Evolutionary conservation across 2,888 invertebrate genomes (phyloP).

Genomic region (Frankliniella fusca): DNA sequence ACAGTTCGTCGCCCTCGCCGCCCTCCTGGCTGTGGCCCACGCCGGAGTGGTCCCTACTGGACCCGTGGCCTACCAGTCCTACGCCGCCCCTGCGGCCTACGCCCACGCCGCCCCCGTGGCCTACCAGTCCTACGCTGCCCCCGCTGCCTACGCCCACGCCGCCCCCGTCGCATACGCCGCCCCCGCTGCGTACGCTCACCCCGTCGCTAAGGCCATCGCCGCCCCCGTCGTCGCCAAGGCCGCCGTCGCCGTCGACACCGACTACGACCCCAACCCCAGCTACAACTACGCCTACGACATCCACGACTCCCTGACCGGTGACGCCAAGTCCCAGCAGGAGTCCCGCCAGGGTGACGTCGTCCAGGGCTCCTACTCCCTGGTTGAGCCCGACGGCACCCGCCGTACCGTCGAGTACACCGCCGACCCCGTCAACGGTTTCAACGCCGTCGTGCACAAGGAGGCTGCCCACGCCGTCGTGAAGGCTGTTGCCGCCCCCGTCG

Average conservation of each 20-base stretch:
- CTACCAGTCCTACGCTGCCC: constrained; percentile 13
- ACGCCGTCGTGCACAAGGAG: constrained; percentile 42
- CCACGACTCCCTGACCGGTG: constrained; percentile 40
- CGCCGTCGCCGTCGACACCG: constrained; percentile 36
- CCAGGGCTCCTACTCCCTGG: constrained; percentile 41
- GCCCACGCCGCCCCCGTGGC: neutral
- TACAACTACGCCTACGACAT: constrained; percentile 41
- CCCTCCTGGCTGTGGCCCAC: neutral
- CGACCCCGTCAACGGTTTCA: constrained; percentile 42
- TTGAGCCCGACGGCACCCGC: constrained; percentile 41
- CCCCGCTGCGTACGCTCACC: neutral
- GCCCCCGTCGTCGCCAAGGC: constrained; percentile 14
- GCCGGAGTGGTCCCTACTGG: neutral
- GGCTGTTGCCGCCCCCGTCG: constrained; percentile 33
- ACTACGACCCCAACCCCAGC: constrained; percentile 41
- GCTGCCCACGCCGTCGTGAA: constrained; percentile 36
- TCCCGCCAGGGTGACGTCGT: constrained; percentile 41
- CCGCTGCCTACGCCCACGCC: constrained; percentile 11
- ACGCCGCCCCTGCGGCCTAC: constrained; percentile 6
- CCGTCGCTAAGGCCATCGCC: neutral
- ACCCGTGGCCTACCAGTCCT: neutral
- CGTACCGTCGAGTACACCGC: constrained; percentile 42
- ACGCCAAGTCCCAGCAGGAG: constrained; percentile 41
- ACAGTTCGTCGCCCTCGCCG: constrained; percentile 34
- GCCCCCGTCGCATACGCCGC: neutral